Conservation (phyloP, 2,113 vertebrate genomes). For the Urocynchramus pylzowi region DNA sequence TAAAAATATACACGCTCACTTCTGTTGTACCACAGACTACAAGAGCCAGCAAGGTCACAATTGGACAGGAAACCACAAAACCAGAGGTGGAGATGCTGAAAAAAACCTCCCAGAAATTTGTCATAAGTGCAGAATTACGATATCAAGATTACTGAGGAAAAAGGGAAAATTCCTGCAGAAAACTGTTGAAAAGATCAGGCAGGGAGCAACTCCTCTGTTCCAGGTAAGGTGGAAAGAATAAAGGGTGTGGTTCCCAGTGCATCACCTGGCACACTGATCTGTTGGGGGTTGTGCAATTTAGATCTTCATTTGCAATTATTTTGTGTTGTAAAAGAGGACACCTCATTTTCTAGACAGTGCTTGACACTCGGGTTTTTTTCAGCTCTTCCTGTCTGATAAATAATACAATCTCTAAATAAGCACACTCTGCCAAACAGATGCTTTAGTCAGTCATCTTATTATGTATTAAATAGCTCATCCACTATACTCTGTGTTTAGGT, state of each 20-base stretch:
- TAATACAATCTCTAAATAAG: background rate
- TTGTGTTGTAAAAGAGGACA: background rate
- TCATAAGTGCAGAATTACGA: accelerated
- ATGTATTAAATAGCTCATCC: background rate
- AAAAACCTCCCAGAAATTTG: background rate
- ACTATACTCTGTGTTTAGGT: background rate
- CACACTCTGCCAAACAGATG: background rate
- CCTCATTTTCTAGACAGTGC: background rate
- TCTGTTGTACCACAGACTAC: background rate
- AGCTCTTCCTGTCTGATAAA: background rate
- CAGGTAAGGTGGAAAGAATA: background rate
- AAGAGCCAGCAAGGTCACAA: background rate
- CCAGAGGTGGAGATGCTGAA: background rate
- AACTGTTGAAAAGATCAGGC: background rate
- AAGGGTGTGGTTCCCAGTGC: background rate
- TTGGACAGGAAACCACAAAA: background rate
- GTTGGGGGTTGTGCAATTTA: background rate
- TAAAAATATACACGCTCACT: background rate
- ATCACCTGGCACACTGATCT: background rate
- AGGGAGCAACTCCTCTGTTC: background rate
- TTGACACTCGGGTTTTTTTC: background rate
- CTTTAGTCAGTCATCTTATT: slow-evolving; percentile 36
- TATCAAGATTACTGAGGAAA: background rate
- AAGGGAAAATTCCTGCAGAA: background rate
- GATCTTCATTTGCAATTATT: background rate